Evolutionary conservation across 2,113 vertebrate genomes (phyloP), one percentile per base, ranked within the genome.

Genomic region (Falco punctatus): DNA sequence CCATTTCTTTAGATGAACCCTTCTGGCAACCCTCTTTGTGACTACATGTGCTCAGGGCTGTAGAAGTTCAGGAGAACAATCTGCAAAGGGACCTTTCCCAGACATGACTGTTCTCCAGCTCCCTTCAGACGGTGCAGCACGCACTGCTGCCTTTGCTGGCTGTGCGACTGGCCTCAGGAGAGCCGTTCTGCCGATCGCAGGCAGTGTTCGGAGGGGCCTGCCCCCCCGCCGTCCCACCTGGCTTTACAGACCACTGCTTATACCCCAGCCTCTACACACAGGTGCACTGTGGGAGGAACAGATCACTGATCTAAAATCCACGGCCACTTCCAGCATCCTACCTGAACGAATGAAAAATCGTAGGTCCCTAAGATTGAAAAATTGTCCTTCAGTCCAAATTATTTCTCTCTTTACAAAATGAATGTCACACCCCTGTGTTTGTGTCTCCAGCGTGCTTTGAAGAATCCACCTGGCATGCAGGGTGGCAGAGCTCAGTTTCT

Each of bases 1-100:
- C 30, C 1, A 0, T 49, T 54, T 70, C 14, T 62, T 38, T 54
- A 62, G 23, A 2, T 54, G 46, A 89, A 69, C 2, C 6, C 2
- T 48, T 91, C 15, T 35, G 23, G 5, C 9, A 38, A 30, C 26
- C 52, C 33, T 30, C 10, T 27, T 46, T 48, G 59, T 44, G 30
- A 70, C 58, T 42, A 52, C 32, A 62, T 6, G 38, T 48, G 9
- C 26, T 49, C 33, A 58, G 8, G 33, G 6, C 8, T 40, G 38
- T 10, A 73, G 44, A 57, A 61, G 4, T 61, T 72, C 42, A 85
- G 32, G 33, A 28, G 21, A 84, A 35, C 13, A 46, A 20, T 48
- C 38, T 5, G 1, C 3, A 1, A 73, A 78, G 35, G 27, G 46
- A 61, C 32, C n/a, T 59, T 71, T 62, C 44, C 44, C 52, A 8